Evolutionary conservation across 2,888 invertebrate genomes (phyloP), one percentile per base, ranked within the genome.

Genomic region (Hirtodrosophila confusa): DNA sequence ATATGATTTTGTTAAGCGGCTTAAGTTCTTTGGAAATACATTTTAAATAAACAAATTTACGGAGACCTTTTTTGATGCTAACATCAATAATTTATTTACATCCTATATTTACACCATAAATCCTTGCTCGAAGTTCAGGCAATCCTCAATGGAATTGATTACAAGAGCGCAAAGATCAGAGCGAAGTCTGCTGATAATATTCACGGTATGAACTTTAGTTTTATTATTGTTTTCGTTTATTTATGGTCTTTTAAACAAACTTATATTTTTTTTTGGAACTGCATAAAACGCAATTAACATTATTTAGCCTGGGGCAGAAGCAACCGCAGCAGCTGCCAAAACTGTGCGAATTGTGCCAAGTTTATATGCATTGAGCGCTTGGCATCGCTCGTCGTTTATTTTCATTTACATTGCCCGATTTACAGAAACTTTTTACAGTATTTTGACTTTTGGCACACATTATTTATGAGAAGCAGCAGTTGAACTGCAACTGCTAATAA

Each of bases 211-310:
- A 69, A 65, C 48, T 70, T 66, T 40, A 43, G 49, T 40, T 49
- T 45, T 51, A 69, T 70, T 74, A 58, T 70, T 70, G 66, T 70
- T 66, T 41, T 41, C 12, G 17, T 44, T 55, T 63, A 69, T 75
- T 75, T 72, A 76, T 62, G 73, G 23, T 43, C 56, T 40, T 75
- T 68, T 75, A 75, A 75, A 76, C 69, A 77, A 76, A 61, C 62
- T 63, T 60, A n/a, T n/a, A n/a, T 17, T 17, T 45, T 10, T n/a
- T 29, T 50, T 10, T 44, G 44, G 49, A 69, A 75, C 69, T 78
- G 75, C 53, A 75, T 75, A 65, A 75, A 75, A 75, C 73, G 78
- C 57, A 75, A 78, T 78, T 78, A 78, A 78, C 75, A 78, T 78
- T 75, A 72, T 72, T 72, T 67, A 62, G 76, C 77, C 61, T 50